A percentile compares a stretch with the other conserved stretches of the same genome.
Conservation (phyloP, 1,140 invertebrate genomes). For the Sitophilus oryzae region DNA sequence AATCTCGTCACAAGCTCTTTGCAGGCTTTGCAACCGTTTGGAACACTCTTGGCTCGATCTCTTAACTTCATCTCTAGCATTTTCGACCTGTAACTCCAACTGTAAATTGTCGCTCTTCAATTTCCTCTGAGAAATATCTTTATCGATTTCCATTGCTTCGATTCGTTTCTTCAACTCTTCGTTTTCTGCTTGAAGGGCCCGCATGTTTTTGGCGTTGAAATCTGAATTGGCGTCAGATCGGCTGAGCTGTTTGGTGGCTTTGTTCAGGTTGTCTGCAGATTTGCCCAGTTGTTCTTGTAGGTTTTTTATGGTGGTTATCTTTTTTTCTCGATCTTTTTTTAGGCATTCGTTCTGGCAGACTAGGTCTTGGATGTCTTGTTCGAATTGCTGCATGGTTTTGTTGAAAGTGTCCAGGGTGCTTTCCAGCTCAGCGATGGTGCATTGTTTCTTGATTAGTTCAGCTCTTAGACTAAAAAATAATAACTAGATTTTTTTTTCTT, state of each 20-base stretch:
- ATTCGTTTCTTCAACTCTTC: background rate
- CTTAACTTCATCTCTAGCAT: background rate
- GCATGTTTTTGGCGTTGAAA: background rate
- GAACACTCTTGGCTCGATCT: background rate
- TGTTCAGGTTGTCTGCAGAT: background rate
- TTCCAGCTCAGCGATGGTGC: constrained; percentile 15
- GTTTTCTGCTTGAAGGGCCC: background rate
- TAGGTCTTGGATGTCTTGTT: constrained; percentile 6
- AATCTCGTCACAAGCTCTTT: background rate
- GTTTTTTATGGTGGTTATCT: background rate
- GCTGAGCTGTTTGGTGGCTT: background rate
- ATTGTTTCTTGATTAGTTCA: constrained; percentile 17
- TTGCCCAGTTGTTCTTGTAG: background rate
- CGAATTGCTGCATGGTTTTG: constrained; percentile 16
- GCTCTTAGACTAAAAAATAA: constrained; percentile 11
- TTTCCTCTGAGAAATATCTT: background rate
- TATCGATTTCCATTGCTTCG: background rate
- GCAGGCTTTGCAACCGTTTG: background rate
- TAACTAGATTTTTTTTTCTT: constrained; percentile 4
- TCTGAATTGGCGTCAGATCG: background rate
- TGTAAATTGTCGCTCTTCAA: background rate
- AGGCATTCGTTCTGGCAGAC: constrained; percentile 7
- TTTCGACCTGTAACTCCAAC: constrained; percentile 4
- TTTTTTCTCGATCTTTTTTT: constrained; percentile 1
- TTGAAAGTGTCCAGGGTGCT: constrained; percentile 20